Evolutionary conservation across 2,797 vertebrate species (phyloP).

Genomic region (Salarias fasciatus): DNA sequence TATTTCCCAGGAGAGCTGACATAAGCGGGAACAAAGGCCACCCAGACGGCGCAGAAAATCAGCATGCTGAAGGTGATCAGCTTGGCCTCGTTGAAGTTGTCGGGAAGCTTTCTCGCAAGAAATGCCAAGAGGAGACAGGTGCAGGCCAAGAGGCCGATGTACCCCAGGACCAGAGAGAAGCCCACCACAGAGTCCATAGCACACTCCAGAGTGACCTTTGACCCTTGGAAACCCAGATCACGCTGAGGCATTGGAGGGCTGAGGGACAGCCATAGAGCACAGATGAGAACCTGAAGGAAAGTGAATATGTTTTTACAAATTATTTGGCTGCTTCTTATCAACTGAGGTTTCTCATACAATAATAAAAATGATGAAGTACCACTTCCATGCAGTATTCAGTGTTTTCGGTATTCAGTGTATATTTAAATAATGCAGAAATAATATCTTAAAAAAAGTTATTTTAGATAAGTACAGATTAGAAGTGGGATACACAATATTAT

Average conservation of each 20-base stretch:
- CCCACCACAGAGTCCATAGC: constrained; percentile 74
- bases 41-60: constrained; percentile 81
- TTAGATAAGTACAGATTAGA: no score
- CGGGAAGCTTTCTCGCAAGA: constrained; percentile 78
- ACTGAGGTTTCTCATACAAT: no score
- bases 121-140: constrained; percentile 77
- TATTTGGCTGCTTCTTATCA: no score
- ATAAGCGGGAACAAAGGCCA: constrained; percentile 79
- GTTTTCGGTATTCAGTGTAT: no score
- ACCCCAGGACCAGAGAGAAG: constrained; percentile 77
- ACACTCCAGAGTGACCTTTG: constrained; percentile 72
- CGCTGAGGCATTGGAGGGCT: constrained; percentile 68
- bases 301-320: no score
- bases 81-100: constrained; percentile 81
- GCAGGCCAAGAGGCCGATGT: constrained; percentile 77
- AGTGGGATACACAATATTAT: no score
- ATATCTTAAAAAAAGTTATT: constrained; percentile 19
- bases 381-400: no score
- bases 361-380: no score
- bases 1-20: constrained; percentile 82
- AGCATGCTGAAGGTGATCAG: constrained; percentile 84
- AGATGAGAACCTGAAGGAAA: constrained; percentile 73
- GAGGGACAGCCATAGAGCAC: constrained; percentile 69
- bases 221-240: constrained; percentile 68
- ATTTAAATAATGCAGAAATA: no score